Evolutionary conservation across 2,888 invertebrate species (phyloP), one percentile per base, ranked within the genome.

Genomic region (Hoplodrina ambigua): DNA sequence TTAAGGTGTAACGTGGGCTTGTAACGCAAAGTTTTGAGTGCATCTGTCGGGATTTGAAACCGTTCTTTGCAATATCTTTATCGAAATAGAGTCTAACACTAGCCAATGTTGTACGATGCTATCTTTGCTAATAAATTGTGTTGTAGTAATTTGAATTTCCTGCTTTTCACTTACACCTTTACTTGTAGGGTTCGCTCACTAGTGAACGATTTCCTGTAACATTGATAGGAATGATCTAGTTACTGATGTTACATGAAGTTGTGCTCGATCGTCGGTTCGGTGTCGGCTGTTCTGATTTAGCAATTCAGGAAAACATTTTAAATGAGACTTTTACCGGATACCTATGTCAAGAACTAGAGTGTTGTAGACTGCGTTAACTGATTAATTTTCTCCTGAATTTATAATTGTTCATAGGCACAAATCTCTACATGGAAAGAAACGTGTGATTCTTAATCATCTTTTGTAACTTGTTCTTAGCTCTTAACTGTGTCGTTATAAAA

Each of bases 71-170:
- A 58, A 53, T 68, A 55, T 74, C 56, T 74, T 66, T 20, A 59
- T 75, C 52, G 62, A 52, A 67, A 41, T 67, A 11, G 50, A 13
- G 30, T 37, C 15, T n/a, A 37, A 60, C 53, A 57, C 46, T 41
- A 30, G 37, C 56, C 49, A 56, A 55, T 57, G 49, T 73, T 62
- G 41, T 69, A 50, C 54, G 62, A 80, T 80, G 59, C 59, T 70
- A 75, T 80, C 70, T 57, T n/a, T 20, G 25, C 54, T 19, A 56
- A 56, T 80, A 75, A 78, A 78, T 69, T 41, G 30, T 66, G 62
- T 59, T 65, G 58, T 13, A 60, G 74, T 69, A 44, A 79, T 80
- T 75, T 53, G 55, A 72, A 80, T 80, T 70, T 75, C 75, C 63
- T 66, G 75, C 41, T 54, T 78, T 78, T 49, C 59, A 62, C 30